phyloP scores from a whole-genome alignment of 2,113 vertebrate genomes.

The Onychostruthus taczanowskii region DNA sequence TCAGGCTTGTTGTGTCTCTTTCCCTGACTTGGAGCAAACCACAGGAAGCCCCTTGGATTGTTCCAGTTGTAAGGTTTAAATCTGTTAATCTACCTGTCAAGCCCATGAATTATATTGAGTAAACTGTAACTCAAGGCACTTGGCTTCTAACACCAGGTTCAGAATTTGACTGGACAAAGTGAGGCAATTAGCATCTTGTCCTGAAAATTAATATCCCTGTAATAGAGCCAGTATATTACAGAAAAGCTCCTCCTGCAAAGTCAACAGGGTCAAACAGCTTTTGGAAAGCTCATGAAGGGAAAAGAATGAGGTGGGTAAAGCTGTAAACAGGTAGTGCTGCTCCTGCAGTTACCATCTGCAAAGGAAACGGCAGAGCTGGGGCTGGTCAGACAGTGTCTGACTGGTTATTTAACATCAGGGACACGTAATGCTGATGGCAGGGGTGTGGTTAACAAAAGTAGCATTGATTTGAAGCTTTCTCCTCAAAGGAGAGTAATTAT shows the following conservation, averaged over 20 bases:
- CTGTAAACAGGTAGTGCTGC: neutral
- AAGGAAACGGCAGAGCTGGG: neutral
- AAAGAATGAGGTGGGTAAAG: neutral
- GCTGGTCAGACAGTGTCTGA: neutral
- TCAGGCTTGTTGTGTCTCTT: neutral
- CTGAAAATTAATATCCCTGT: conserved; percentile 27
- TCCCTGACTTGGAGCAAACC: neutral
- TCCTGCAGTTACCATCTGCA: neutral
- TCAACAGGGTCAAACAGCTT: neutral
- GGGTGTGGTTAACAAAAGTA: neutral
- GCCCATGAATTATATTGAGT: neutral
- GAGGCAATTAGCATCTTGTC: conserved; percentile 12
- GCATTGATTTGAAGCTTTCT: neutral
- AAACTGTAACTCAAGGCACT: neutral
- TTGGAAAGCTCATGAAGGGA: neutral
- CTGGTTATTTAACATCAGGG: neutral
- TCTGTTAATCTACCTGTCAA: neutral
- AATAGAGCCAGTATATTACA: neutral
- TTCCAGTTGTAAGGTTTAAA: neutral
- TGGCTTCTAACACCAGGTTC: neutral
- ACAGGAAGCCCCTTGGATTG: neutral
- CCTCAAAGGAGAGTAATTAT: neutral
- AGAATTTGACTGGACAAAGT: neutral
- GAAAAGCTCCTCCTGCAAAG: neutral
- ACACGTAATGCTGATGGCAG: neutral